Evolutionary conservation across 2,113 vertebrate genomes (phyloP).

Genomic region (Apus apus): DNA sequence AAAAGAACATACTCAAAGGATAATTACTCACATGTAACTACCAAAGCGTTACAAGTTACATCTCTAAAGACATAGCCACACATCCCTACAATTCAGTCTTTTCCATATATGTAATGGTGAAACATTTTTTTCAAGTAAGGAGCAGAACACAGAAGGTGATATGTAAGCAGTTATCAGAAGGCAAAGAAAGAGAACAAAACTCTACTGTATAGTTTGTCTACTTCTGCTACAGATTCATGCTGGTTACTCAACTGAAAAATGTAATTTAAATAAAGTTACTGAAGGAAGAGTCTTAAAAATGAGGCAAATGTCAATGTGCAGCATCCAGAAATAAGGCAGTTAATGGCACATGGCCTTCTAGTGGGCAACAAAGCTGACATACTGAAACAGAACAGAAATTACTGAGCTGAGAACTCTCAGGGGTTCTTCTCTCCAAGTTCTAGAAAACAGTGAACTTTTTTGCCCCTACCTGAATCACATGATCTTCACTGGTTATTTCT

Average conservation of each 20-base stretch:
- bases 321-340: not conserved
- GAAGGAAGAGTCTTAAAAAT: not conserved
- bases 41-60: not conserved
- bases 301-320: not conserved
- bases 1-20: not conserved
- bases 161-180: not conserved
- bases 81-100: not conserved
- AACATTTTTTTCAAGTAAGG: not conserved
- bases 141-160: not conserved
- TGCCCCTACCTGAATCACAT: slow-evolving; percentile 90
- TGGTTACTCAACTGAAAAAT: not conserved
- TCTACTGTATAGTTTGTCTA: not conserved
- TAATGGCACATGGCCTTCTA: not conserved
- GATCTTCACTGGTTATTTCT: slow-evolving; percentile 96
- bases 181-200: not conserved
- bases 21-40: not conserved
- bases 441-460: not conserved
- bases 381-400: not conserved
- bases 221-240: not conserved
- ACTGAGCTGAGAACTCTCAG: not conserved
- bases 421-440: not conserved
- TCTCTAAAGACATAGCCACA: not conserved
- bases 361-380: not conserved
- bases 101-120: not conserved
- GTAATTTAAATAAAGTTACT: not conserved